Evolutionary conservation across 1,140 invertebrate genomes (phyloP), one percentile per base, ranked within the genome.

Genomic region (Brachionus rubens): DNA sequence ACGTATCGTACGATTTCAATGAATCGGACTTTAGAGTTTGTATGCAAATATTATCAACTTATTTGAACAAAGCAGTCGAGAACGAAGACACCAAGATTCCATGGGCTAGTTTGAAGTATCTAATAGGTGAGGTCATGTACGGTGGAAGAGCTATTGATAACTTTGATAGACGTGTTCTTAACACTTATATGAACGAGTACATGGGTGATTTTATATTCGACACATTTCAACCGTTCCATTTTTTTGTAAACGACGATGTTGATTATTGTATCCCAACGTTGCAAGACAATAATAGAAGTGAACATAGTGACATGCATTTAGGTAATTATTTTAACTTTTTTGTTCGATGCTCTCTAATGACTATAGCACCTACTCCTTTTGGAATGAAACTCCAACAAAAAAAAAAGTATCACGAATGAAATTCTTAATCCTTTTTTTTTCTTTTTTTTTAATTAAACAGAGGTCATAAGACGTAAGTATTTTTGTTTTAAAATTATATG

Each of bases 111-210:
- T 86, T 95, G 16, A 94, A 94, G 81, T 95, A 94, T 83, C 84
- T 95, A 2, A 92, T 95, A 81, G 92, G 92, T 77, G 92, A 95
- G 85, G 91, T 94, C 5, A 94, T 94, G 91, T 95, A 96, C 81
- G 93, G 93, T 16, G 92, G 92, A 24, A 87, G 91, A 77, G 91
- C 94, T 16, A 94, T 93, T 77, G 92, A 95, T 80, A 88, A 91
- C 80, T 94, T 90, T 85, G 93, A 94, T 83, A 87, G 92, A 26
- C 87, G 92, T 76, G 89, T 94, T 4, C 89, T 93, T 1, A 87
- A 89, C 76, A 91, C 90, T 0, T 94, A 94, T 81, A 92, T 94
- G 90, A 88, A 93, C 81, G 92, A 95, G 82, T 96, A 94, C 81
- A 91, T 95, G 87, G 92, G 92, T 0, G 92, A 95, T 80, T 95